A percentile compares a stretch with the other conserved stretches of the same genome.
These are phyloP conservation scores for Antheraea yamamai DNA, from an alignment of 2,888 invertebrate genomes.

Conservation along the genomic window DNA sequence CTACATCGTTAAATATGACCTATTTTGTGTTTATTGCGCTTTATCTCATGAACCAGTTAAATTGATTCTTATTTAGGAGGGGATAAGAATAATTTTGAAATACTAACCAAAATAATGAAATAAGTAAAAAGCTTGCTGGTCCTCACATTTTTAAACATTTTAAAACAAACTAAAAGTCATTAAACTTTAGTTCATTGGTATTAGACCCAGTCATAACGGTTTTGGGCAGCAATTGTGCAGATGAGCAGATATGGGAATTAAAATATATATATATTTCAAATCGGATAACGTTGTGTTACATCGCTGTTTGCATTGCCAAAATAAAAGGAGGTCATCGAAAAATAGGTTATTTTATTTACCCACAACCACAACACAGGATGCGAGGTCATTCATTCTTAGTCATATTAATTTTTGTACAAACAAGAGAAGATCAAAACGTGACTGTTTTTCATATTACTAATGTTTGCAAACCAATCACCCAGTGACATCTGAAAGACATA, in stretches of 20 bases:
- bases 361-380: not conserved
- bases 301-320: constrained; percentile 60
- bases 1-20: not conserved
- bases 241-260: constrained; percentile 28
- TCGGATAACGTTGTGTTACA: constrained; percentile 38
- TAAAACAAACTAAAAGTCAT: not conserved
- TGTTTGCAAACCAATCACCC: no score
- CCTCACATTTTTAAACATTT: no score
- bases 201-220: not conserved
- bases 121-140: no score
- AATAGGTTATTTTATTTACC: constrained; percentile 29
- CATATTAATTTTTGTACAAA: no score
- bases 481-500: no score
- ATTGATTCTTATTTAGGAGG: not conserved
- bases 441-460: no score
- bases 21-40: not conserved
- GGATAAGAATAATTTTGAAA: not conserved
- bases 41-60: not conserved
- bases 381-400: not conserved
- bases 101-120: not conserved
- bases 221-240: not conserved
- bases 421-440: no score
- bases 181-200: not conserved
- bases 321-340: constrained; percentile 48
- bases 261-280: constrained; percentile 34